Percentiles rank a stretch among this genome's conserved stretches.
These are phyloP conservation scores for Hyaena hyaena DNA, from an alignment of 2,113 vertebrate genomes.

Conservation along the genomic window DNA sequence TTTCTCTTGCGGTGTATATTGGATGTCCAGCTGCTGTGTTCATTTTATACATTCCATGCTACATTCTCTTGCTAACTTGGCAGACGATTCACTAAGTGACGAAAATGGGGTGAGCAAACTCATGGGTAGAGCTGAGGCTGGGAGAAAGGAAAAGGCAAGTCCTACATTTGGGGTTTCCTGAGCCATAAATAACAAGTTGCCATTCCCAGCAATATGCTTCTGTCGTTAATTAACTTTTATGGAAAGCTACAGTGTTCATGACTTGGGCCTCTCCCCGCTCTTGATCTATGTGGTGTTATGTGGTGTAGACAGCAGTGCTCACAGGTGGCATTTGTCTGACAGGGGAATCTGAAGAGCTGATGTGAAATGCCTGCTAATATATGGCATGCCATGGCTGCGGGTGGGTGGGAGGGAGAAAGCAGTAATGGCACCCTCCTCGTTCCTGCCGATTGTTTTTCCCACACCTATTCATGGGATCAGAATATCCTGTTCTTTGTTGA, in stretches of 20 bases:
- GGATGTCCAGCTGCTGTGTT: constrained; percentile 39
- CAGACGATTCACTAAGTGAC: constrained; percentile 56
- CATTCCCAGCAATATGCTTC: constrained; percentile 75
- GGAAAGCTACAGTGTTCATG: constrained; percentile 80
- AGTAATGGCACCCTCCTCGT: neutral
- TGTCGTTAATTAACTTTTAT: constrained; percentile 82
- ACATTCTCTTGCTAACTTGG: constrained; percentile 60
- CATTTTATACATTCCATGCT: constrained; percentile 57
- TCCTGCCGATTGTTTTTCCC: constrained; percentile 35
- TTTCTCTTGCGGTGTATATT: constrained; percentile 12
- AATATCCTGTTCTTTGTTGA: neutral
- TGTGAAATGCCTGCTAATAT: constrained; percentile 58
- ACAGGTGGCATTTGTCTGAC: constrained; percentile 75
- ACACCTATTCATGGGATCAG: neutral
- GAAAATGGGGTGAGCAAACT: constrained; percentile 37
- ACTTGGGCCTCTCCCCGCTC: constrained; percentile 66
- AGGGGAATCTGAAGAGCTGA: constrained; percentile 58
- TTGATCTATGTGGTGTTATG: constrained; percentile 81
- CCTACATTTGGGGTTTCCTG: constrained; percentile 70
- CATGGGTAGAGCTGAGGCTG: neutral
- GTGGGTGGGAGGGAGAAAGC: neutral
- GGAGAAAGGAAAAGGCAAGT: constrained; percentile 42
- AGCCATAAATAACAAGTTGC: constrained; percentile 67
- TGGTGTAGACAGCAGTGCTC: constrained; percentile 74
- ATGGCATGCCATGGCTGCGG: neutral